Base-by-base conservation (phyloP, 2,888 invertebrate species). In the Calameuta pallipes region DNA sequence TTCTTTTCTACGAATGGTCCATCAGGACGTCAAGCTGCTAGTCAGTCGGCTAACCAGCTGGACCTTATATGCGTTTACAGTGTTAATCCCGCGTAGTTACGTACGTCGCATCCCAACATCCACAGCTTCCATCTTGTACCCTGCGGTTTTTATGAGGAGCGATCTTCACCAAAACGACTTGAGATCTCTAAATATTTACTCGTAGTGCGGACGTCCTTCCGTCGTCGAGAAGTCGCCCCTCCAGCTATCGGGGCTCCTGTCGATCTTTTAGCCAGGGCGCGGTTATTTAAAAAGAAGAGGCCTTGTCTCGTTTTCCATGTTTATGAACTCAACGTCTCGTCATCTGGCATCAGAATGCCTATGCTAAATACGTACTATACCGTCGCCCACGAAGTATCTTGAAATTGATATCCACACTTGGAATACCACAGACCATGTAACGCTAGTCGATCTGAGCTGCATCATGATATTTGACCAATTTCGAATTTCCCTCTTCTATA, bases 141-240 rank as follows among this genome's bases (percentile, higher is more conserved):
- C 84, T 86, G 85, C 83, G 82, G 85, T 88, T 89, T 89, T 89
- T 89, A 87, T 85, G 86, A 85, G 82, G 83, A 87, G 85, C 87
- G 85, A 86, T 87, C 87, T 86, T 83, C 85, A 83, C 80, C 85
- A 84, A 86, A 84, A 85, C 86, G 83, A 85, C 84, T 83, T 78
- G 80, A 86, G 85, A 88, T 88, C 85, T 89, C 87, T 86, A 89
- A 87, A 90, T 89, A 90, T 90, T 90, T 90, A 87, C 86, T 83
- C 85, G 87, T 85, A 87, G 87, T 84, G 85, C 87, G 87, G 86
- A 88, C 86, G 87, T 88, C 87, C 89, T 87, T 89, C 88, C 87
- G 88, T 89, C 87, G 87, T 87, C 80, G 80, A 76, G 69, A 30
- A 41, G 15, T n/a, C 34, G n/a, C 74, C 79, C 70, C 78, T 69